These are phyloP conservation scores for Nysson spinosus DNA, from an alignment of 2,888 invertebrate genomes.

Conservation along the genomic window DNA sequence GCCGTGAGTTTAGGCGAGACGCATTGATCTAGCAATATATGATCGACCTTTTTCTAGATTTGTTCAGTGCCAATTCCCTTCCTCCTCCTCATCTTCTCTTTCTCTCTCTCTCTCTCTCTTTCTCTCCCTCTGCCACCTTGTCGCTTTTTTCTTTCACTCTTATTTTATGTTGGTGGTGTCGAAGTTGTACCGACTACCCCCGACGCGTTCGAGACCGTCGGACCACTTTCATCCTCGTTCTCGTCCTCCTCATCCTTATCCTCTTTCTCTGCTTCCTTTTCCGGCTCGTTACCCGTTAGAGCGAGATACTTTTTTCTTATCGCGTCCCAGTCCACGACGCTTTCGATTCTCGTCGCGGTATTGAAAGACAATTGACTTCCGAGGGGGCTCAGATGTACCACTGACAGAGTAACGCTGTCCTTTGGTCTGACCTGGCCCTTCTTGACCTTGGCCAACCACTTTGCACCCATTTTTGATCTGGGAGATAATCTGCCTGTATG, in stretches of 20 bases:
- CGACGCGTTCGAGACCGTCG: slow-evolving; percentile 68
- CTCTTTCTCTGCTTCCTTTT: slow-evolving; percentile 72
- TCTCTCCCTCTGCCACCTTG: not conserved
- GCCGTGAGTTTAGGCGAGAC: too few species aligned
- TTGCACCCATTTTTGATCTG: slow-evolving; percentile 79
- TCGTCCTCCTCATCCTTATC: slow-evolving; percentile 70
- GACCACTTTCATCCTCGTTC: slow-evolving; percentile 67
- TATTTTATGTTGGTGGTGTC: slow-evolving; percentile 69
- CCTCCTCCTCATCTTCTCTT: not conserved
- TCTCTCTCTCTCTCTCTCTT: not conserved
- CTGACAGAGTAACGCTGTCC: slow-evolving; percentile 86
- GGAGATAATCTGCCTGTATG: slow-evolving; percentile 77
- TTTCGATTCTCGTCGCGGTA: slow-evolving; percentile 89
- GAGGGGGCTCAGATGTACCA: slow-evolving; percentile 89
- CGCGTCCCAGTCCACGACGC: slow-evolving; percentile 94
- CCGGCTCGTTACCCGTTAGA: slow-evolving; percentile 83
- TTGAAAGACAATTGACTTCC: slow-evolving; percentile 92
- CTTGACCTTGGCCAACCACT: slow-evolving; percentile 78
- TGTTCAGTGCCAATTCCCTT: not conserved
- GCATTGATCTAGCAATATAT: too few species aligned
- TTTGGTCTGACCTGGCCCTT: slow-evolving; percentile 79
- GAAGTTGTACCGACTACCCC: slow-evolving; percentile 63
- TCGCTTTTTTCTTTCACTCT: too few species aligned
- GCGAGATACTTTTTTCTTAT: slow-evolving; percentile 94
- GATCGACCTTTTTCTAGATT: too few species aligned